Evolutionary conservation across 2,797 vertebrate species (phyloP).

Genomic region (Acropternis orthonyx): DNA sequence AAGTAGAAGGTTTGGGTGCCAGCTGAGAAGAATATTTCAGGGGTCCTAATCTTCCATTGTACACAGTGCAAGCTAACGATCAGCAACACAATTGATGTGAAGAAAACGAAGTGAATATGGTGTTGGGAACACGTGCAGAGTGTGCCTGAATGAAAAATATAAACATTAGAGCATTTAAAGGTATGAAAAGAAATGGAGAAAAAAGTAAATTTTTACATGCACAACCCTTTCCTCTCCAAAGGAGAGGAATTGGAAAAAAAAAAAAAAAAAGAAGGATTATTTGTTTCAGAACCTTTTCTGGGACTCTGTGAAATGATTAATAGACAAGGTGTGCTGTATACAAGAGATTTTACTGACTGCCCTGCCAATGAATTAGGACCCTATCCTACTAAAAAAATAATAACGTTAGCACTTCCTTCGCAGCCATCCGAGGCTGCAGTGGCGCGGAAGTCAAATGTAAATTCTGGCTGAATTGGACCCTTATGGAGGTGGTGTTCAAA

Average conservation of each 20-base stretch:
- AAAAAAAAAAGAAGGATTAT: not conserved
- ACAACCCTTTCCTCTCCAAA: not conserved
- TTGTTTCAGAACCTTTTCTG: conserved; percentile 7
- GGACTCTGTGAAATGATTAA: not conserved
- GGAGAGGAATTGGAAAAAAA: too few relatives aligned
- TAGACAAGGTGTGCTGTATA: not conserved
- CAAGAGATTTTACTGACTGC: not conserved
- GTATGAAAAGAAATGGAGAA: not conserved
- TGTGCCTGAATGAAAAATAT: not conserved
- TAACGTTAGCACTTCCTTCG: not conserved
- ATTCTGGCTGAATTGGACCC: conserved; percentile 7
- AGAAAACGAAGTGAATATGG: not conserved
- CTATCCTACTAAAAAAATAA: not conserved
- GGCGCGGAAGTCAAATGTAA: not conserved
- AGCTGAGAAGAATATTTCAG: not conserved
- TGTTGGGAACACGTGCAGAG: not conserved
- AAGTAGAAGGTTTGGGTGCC: not conserved
- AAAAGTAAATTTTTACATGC: not conserved
- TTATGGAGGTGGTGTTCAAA: conserved; percentile 12
- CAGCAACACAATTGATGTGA: not conserved
- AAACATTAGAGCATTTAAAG: not conserved
- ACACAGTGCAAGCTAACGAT: not conserved
- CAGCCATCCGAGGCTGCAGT: not conserved
- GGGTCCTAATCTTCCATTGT: not conserved
- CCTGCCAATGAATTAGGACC: conserved; percentile 7